Percentiles rank a stretch among this genome's conserved stretches.
Conservation (phyloP, 1,140 invertebrate genomes). For the Aphaenogaster floridana region DNA sequence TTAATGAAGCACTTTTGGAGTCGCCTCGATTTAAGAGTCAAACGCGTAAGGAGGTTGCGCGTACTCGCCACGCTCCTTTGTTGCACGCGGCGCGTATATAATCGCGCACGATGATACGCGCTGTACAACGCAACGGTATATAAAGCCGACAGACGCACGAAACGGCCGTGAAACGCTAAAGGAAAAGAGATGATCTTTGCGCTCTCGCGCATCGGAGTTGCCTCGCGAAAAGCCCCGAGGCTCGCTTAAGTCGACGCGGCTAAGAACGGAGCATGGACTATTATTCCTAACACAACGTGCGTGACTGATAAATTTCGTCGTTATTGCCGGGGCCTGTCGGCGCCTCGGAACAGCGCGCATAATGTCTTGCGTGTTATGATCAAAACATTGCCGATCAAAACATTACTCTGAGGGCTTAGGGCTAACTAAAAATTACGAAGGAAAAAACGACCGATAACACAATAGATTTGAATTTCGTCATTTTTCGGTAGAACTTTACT, state of each 20-base stretch:
- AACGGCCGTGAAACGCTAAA: conserved; percentile 10
- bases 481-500: conserved; percentile 5
- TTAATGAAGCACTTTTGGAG: conserved; percentile 37
- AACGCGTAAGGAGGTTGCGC: conserved; percentile 15
- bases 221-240: background rate
- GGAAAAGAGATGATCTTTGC: background rate
- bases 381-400: background rate
- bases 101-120: conserved; percentile 34
- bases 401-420: background rate
- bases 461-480: background rate
- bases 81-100: conserved; percentile 36
- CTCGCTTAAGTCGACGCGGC: background rate
- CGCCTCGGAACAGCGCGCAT: background rate
- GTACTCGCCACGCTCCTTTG: conserved; percentile 24
- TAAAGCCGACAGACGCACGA: conserved; percentile 8
- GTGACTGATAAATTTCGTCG: conserved; percentile 28
- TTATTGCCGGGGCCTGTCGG: background rate
- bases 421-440: background rate
- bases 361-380: background rate
- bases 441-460: background rate
- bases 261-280: background rate
- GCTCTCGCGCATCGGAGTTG: background rate
- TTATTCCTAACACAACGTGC: conserved; percentile 19
- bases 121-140: background rate
- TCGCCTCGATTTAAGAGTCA: background rate